Evolutionary conservation across 2,113 vertebrate genomes (phyloP), one percentile per base, ranked within the genome.

Genomic region (Actenoides hombroni): DNA sequence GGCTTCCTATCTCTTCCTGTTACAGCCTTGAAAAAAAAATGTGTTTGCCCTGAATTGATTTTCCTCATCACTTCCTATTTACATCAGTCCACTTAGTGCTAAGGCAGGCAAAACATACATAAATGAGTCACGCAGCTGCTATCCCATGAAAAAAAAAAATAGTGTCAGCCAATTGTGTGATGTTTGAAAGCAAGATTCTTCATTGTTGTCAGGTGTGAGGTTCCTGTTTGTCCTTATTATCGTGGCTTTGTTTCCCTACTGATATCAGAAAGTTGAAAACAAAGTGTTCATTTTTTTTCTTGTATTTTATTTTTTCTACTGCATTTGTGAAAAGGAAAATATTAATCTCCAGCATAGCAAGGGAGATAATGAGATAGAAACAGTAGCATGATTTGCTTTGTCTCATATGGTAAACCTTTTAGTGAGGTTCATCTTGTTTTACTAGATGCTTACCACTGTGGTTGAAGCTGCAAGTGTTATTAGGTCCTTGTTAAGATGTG

Each of bases 1-100:
- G 97, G 98, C 98, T 98, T 99, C 98, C 98, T 99, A 98, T 99
- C 98, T 98, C 97, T 99, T 99, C 98, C 98, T 98, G 98, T 97
- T 97, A 94, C 97, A 98, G 96, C 97, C 97, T 97, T 97, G 97
- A 97, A 96, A 97, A 96, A 97, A 96, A 98, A 97, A 98, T 96
- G 88, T 97, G 97, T 97, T 98, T 97, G 97, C 98, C 95, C 94
- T 97, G 96, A 97, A 97, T 96, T 97, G 95, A 97, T 98, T 98
- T 98, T 97, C 96, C 97, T 98, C 96, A 95, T 98, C 90, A 93
- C 97, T 98, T 98, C 98, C 98, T 98, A 97, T 98, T 98, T 98
- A 98, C 97, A 98, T 49, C 92, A 97, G 49, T 67, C 73, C 96
- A 86, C 96, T 98, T 97, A 97, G 96, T 96, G 98, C 95, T 61